Base-by-base conservation (phyloP, 2,888 invertebrate genomes). In the Drosophila lacicola region DNA sequence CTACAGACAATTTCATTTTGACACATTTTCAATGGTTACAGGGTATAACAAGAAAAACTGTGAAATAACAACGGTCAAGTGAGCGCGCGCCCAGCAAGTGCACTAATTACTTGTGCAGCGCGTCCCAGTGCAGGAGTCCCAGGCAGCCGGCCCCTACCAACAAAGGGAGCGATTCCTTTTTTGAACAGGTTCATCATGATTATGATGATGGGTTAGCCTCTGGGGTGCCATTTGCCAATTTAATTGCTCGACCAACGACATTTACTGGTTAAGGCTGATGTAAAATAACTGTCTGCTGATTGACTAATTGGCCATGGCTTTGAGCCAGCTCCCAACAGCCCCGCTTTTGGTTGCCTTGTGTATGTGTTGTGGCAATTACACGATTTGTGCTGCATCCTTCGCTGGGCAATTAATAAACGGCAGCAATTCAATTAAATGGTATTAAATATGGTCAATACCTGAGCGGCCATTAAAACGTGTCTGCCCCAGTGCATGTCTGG, bases 381-480 rank as follows among this genome's bases (percentile, higher is more conserved):
- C 76, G 76, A 76, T 76, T 71, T 71, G 64, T 67, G 46, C 58
- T 72, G 75, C 68, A 68, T 76, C 68, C 77, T 65, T 65, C 56
- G 69, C 55, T 53, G 64, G 68, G 51, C 64, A 75, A 75, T 76
- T 76, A 68, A 69, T 76, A 76, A 72, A 76, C 65, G 72, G 58
- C 76, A 57, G 62, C 76, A 69, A 76, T 77, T 76, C 82, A 85
- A 82, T 85, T 82, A 85, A 85, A 80, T 68, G 75, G 70, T 66
- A 82, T 82, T 82, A 82, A 82, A 82, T 82, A 80, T 67, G 66
- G 47, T 70, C 64, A 62, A 74, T 65, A 61, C 77, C 62, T 49
- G 66, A 37, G 67, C 21, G 39, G 19, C 46, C 46, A 63, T 46
- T 65, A 51, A 54, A 63, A 64, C 65, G 39, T 53, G 39, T 62